Base-by-base conservation (phyloP, 2,113 vertebrate genomes). In the human (Homo sapiens) region DNA sequence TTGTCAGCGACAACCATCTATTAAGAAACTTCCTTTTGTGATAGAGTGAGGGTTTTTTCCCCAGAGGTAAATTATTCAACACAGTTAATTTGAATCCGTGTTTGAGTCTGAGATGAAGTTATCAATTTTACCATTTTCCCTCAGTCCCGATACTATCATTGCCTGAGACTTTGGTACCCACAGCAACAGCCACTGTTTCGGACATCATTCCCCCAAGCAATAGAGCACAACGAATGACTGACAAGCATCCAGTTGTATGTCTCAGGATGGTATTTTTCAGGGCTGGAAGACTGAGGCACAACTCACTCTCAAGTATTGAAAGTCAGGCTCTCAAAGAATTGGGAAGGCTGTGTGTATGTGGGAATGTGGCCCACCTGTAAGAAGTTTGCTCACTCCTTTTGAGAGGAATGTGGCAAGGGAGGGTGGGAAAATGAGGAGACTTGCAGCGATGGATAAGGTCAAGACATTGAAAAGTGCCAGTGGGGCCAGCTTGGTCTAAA, bases 21-120 rank as follows among this genome's bases (percentile, higher is more conserved):
- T 97, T 98, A 97, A 97, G 97, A 96, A 89, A 76, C 94, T 98
- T 97, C 82, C 96, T 95, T 97, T 96, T 97, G 96, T 97, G 73
- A 98, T 76, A 66, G 20, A 52, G 64, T 79, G 93, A 96, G 75
- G 57, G 59, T 90, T 93, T 68, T 50, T 73, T 25, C 95, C 97
- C 97, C 94, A 94, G 93, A 97, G 97, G 93, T 97, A 98, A 98
- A 98, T 98, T 98, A 98, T 97, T 98, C 96, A 91, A 92, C 81
- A 66, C 89, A 97, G 96, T 98, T 98, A 96, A 98, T 98, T 97
- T 98, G 96, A 98, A 98, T 96, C 78, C 8, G 4, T 96, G 98
- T 97, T 98, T 40, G 1, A 98, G 96, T 57, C 96, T 95, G 97
- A 95, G 96, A 98, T 93, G 94, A 97, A 98, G 97, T 96, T 95